Percentiles rank a stretch among this genome's conserved stretches.
These are phyloP conservation scores for Drosophila auraria DNA, from an alignment of 1,140 invertebrate species.

Conservation along the genomic window DNA sequence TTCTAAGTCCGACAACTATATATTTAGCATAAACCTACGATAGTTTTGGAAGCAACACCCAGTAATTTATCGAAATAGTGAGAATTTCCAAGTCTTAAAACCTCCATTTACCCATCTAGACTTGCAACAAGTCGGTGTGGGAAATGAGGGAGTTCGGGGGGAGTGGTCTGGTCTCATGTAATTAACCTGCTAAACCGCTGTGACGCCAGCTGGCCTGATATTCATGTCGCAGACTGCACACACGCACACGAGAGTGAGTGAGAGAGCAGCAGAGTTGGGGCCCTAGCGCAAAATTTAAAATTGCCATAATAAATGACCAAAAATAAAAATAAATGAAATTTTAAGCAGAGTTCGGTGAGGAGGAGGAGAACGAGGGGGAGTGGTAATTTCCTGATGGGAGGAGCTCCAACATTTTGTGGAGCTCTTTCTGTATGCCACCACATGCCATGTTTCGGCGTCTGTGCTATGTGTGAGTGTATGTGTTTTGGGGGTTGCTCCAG, in stretches of 20 bases:
- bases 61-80: background rate
- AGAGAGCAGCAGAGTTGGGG: background rate
- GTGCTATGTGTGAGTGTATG: background rate
- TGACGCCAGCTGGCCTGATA: slow-evolving; percentile 59
- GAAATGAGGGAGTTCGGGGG: slow-evolving; percentile 14
- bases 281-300: slow-evolving; percentile 42
- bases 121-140: slow-evolving; percentile 16
- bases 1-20: too few relatives aligned
- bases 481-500: slow-evolving; percentile 51
- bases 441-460: slow-evolving; percentile 18
- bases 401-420: slow-evolving; percentile 57
- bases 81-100: background rate
- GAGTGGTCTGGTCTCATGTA: slow-evolving; percentile 54
- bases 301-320: slow-evolving; percentile 49
- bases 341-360: background rate
- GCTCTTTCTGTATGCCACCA: slow-evolving; percentile 40
- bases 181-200: slow-evolving; percentile 79
- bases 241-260: background rate
- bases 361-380: background rate
- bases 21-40: too few relatives aligned
- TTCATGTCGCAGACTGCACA: slow-evolving; percentile 48
- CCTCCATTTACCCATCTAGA: background rate
- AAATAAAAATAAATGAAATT: slow-evolving; percentile 37
- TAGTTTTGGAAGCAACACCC: background rate
- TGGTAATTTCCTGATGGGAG: slow-evolving; percentile 42